These are phyloP conservation scores for Cydia amplana DNA, from an alignment of 1,140 invertebrate genomes.

Conservation along the genomic window DNA sequence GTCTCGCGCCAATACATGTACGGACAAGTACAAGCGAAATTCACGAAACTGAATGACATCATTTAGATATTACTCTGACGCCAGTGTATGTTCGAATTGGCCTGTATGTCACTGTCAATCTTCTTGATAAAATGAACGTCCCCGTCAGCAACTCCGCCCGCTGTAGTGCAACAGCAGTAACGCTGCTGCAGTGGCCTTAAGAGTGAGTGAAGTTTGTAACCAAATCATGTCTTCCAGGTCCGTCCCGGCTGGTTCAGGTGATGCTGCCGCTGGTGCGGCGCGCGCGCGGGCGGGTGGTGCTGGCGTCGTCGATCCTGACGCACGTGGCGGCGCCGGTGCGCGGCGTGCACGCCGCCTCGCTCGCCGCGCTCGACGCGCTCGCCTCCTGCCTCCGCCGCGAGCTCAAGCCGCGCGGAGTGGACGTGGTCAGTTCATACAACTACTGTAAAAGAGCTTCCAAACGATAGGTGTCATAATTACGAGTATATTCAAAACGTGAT, in stretches of 20 bases:
- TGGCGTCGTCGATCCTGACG: conserved; percentile 86
- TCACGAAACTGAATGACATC: no score
- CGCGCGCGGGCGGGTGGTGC: conserved; percentile 85
- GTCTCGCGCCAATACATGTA: no score
- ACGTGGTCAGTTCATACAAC: conserved; percentile 78
- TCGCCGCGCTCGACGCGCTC: conserved; percentile 90
- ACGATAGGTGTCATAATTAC: no score
- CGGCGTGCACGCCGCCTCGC: conserved; percentile 88
- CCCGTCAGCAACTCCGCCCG: no score
- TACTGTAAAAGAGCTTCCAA: background rate
- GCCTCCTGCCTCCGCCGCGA: conserved; percentile 90
- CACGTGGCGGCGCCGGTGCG: conserved; percentile 87
- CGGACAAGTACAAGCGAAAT: no score
- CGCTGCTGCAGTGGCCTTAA: no score
- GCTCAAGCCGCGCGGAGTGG: conserved; percentile 86
- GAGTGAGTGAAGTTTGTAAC: background rate
- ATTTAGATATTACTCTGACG: no score
- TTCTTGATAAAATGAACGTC: no score
- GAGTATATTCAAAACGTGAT: no score
- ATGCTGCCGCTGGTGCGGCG: conserved; percentile 89
- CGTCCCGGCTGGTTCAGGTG: conserved; percentile 87
- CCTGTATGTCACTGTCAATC: no score
- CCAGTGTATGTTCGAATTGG: no score
- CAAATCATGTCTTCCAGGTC: conserved; percentile 66
- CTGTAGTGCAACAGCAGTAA: no score